Evolutionary conservation across 1,140 invertebrate genomes (phyloP).

Genomic region (Arion vulgaris): DNA sequence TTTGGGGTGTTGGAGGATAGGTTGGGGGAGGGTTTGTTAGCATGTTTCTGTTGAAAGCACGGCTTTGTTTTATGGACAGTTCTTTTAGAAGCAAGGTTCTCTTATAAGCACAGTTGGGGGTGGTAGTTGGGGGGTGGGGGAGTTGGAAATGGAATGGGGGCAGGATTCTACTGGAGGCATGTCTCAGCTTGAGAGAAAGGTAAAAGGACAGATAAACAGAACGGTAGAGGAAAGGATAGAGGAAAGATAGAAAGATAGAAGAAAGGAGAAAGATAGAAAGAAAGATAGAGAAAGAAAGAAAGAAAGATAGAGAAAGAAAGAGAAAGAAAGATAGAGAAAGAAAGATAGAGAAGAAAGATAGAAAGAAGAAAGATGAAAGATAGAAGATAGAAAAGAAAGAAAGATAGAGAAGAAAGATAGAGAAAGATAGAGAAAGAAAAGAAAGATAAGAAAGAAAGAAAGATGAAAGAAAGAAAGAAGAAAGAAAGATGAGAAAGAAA

Average conservation of each 20-base stretch:
- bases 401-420: background rate
- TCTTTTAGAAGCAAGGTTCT: no score
- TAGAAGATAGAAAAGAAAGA: background rate
- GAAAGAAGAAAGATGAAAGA: background rate
- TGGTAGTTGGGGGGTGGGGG: no score
- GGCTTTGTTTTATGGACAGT: no score
- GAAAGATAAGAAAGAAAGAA: background rate
- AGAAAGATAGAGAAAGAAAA: background rate
- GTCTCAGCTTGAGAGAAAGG: slow-evolving; percentile 15
- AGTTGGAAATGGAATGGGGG: no score
- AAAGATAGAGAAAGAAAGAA: background rate
- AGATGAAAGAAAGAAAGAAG: background rate
- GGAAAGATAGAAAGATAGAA: background rate
- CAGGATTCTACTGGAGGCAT: no score
- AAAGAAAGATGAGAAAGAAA: background rate
- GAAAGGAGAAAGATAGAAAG: background rate
- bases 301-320: background rate
- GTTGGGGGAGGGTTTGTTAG: no score
- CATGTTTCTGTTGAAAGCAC: no score
- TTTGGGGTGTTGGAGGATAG: no score
- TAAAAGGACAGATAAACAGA: slow-evolving; percentile 6
- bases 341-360: background rate
- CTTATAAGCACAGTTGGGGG: no score
- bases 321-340: background rate
- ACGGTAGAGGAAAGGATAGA: background rate